phyloP scores from a whole-genome alignment of 2,888 invertebrate genomes.

The Yponomeuta sedellus region DNA sequence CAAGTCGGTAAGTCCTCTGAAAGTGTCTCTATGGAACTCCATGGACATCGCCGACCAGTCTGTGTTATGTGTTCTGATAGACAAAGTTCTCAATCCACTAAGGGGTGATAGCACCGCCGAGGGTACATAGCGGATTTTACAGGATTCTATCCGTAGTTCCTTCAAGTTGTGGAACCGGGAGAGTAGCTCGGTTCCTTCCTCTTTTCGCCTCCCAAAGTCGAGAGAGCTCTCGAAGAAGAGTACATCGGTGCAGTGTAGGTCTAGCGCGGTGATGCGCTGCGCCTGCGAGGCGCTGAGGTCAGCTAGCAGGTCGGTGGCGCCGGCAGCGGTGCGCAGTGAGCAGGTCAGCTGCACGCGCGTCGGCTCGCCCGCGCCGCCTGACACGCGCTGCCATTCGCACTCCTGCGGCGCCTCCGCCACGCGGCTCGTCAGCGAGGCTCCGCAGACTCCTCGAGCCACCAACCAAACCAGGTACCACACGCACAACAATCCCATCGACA shows the following conservation, averaged over 20 bases:
- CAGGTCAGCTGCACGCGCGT: constrained; percentile 79
- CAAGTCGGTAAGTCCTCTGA: constrained; percentile 81
- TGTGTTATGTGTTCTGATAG: constrained; percentile 84
- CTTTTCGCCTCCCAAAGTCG: constrained; percentile 74
- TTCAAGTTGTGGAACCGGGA: constrained; percentile 79
- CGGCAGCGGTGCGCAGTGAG: constrained; percentile 80
- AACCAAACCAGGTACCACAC: constrained; percentile 57
- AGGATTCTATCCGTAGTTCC: constrained; percentile 83
- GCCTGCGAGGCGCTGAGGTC: constrained; percentile 79
- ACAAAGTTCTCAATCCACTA: constrained; percentile 79
- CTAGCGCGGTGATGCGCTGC: constrained; percentile 81
- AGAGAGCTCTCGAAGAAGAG: constrained; percentile 84
- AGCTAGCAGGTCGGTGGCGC: constrained; percentile 79
- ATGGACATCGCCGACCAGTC: constrained; percentile 88
- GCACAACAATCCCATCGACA: constrained; percentile 64
- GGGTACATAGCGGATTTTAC: constrained; percentile 85
- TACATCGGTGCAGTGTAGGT: constrained; percentile 83
- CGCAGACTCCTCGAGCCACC: constrained; percentile 58
- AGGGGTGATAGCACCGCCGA: constrained; percentile 81
- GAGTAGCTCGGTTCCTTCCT: constrained; percentile 75
- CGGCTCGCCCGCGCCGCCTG: constrained; percentile 71
- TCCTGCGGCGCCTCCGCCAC: constrained; percentile 81
- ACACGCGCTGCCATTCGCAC: constrained; percentile 82
- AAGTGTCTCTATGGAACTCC: constrained; percentile 83
- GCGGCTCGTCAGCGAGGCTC: constrained; percentile 68